phyloP scores from a whole-genome alignment of 2,888 invertebrate species.

The Alloscopus bannaensis region DNA sequence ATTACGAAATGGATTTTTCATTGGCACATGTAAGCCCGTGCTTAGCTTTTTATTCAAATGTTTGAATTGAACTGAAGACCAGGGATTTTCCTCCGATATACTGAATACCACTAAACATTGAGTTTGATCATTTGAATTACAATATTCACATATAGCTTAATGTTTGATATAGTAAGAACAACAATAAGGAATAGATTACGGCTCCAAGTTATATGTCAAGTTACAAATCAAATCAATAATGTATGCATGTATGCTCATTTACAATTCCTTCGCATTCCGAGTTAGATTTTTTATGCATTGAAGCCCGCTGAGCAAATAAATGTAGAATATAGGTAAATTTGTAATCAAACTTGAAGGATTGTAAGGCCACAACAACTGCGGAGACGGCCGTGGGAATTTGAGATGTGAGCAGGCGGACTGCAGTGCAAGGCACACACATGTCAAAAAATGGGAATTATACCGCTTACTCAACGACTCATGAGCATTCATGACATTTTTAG shows the following conservation, averaged over 20 bases:
- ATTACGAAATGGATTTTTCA: slow-evolving; percentile 69
- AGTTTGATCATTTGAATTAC: too few species aligned
- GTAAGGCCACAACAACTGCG: slow-evolving; percentile 26
- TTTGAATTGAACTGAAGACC: too few species aligned
- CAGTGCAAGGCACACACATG: slow-evolving; percentile 9
- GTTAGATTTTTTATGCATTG: neutral
- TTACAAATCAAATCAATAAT: too few species aligned
- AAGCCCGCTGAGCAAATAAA: neutral
- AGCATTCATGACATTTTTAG: slow-evolving; percentile 23
- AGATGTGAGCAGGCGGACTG: slow-evolving; percentile 43
- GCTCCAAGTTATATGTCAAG: too few species aligned
- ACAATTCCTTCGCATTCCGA: too few species aligned
- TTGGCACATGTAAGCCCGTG: slow-evolving; percentile 67
- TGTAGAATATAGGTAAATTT: slow-evolving; percentile 10
- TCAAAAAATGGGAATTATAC: slow-evolving; percentile 10
- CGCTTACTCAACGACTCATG: slow-evolving; percentile 23
- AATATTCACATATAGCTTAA: too few species aligned
- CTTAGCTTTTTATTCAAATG: too few species aligned
- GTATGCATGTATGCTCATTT: too few species aligned
- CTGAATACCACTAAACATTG: too few species aligned
- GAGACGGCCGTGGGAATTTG: slow-evolving; percentile 52
- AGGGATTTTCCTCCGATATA: too few species aligned
- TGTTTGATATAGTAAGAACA: too few species aligned
- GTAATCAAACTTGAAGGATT: slow-evolving; percentile 27
- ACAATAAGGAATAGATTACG: too few species aligned